Conservation (phyloP, 2,113 vertebrate species). For the Ondatra zibethicus region DNA sequence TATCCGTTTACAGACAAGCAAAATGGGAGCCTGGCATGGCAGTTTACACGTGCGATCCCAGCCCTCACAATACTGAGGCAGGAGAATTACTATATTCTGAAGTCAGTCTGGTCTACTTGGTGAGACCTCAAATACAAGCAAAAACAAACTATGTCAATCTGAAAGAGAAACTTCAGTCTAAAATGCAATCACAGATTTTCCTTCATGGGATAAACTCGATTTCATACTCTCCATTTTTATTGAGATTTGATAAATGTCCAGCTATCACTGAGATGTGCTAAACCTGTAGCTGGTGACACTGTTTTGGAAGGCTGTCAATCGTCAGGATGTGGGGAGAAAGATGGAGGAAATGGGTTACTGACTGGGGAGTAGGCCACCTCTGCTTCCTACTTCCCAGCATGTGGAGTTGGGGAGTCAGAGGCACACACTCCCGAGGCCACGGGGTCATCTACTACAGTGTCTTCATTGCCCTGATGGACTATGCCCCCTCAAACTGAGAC, state of each 20-base stretch:
- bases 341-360: background rate
- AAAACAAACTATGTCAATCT: background rate
- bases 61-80: background rate
- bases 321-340: background rate
- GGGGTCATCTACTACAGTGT: too few relatives aligned
- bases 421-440: too few relatives aligned
- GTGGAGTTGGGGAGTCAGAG: background rate
- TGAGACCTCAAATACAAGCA: background rate
- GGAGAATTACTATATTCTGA: background rate
- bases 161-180: background rate
- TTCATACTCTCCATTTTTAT: background rate
- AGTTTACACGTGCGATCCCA: background rate
- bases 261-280: background rate
- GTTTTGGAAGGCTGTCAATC: background rate
- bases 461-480: background rate
- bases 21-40: background rate
- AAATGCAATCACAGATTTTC: background rate
- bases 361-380: background rate
- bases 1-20: background rate
- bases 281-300: background rate
- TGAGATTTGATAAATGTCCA: slow-evolving; percentile 18
- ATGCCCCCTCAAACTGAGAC: background rate
- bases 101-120: background rate
- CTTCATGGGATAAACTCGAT: background rate
- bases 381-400: background rate